These are phyloP conservation scores for Lepidothrix coronata DNA, from an alignment of 2,113 vertebrate species.

Conservation along the genomic window DNA sequence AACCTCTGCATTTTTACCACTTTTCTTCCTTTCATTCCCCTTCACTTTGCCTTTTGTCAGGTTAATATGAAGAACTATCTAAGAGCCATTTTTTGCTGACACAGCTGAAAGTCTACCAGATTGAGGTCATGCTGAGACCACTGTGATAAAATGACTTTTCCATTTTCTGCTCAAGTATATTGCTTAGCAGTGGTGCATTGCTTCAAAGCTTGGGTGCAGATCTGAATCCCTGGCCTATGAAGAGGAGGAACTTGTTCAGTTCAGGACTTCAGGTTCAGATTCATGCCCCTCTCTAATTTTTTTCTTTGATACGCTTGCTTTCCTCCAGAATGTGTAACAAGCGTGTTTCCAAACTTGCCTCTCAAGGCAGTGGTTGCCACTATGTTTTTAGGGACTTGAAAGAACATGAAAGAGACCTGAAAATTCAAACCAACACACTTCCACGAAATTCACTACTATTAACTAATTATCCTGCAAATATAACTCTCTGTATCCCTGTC, in stretches of 20 bases:
- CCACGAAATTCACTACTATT: background rate
- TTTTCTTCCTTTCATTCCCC: background rate
- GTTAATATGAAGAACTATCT: background rate
- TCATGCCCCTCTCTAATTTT: background rate
- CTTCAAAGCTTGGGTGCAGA: background rate
- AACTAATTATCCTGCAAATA: background rate
- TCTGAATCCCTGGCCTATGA: background rate
- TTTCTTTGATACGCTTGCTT: background rate
- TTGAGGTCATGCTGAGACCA: background rate
- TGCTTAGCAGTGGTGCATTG: background rate
- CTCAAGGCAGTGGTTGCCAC: background rate
- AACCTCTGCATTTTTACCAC: background rate
- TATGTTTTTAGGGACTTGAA: background rate
- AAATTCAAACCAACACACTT: background rate
- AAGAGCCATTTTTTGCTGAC: background rate
- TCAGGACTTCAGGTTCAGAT: background rate
- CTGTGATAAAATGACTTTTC: conserved; percentile 20
- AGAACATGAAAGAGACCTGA: background rate
- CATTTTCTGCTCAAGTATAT: background rate
- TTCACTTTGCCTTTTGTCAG: background rate
- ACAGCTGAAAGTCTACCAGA: background rate
- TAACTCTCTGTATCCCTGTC: background rate
- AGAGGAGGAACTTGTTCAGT: background rate
- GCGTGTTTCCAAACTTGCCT: background rate
- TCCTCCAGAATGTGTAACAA: background rate